Evolutionary conservation across 2,888 invertebrate species (phyloP).

Genomic region (Craniophora ligustri): DNA sequence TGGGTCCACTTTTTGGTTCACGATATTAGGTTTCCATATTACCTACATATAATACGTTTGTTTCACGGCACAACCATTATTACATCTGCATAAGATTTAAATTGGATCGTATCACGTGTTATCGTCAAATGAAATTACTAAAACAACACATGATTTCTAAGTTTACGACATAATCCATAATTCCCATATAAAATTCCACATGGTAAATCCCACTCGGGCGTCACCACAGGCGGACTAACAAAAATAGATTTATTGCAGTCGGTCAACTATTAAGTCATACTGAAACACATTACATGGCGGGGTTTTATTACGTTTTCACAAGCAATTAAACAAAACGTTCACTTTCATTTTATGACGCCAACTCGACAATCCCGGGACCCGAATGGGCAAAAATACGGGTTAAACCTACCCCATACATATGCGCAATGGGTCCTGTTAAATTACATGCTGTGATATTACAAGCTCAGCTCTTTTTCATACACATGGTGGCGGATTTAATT

Average conservation of each 20-base stretch:
- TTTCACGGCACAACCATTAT: too few species aligned
- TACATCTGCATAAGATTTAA: too few species aligned
- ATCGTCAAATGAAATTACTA: too few species aligned
- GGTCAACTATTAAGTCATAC: conserved; percentile 41
- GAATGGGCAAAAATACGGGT: conserved; percentile 45
- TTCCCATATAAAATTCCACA: not conserved
- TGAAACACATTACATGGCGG: conserved; percentile 30
- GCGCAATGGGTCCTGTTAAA: conserved; percentile 42
- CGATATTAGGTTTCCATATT: conserved; percentile 7
- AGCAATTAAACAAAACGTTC: conserved; percentile 64
- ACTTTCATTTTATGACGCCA: conserved; percentile 53
- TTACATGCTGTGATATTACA: conserved; percentile 49
- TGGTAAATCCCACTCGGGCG: conserved; percentile 10
- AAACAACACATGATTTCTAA: not conserved
- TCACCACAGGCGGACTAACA: conserved; percentile 19
- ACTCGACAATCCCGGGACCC: conserved; percentile 31
- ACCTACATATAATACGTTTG: not conserved
- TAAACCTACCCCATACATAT: conserved; percentile 37
- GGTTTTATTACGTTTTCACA: conserved; percentile 53
- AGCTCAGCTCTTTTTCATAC: conserved; percentile 25
- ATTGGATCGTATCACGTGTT: too few species aligned
- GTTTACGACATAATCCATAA: not conserved
- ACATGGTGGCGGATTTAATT: conserved; percentile 34
- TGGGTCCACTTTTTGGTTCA: conserved; percentile 35
- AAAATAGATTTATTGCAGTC: conserved; percentile 44